Evolutionary conservation across 2,113 vertebrate species (phyloP).

Genomic region (Carlito syrichta): DNA sequence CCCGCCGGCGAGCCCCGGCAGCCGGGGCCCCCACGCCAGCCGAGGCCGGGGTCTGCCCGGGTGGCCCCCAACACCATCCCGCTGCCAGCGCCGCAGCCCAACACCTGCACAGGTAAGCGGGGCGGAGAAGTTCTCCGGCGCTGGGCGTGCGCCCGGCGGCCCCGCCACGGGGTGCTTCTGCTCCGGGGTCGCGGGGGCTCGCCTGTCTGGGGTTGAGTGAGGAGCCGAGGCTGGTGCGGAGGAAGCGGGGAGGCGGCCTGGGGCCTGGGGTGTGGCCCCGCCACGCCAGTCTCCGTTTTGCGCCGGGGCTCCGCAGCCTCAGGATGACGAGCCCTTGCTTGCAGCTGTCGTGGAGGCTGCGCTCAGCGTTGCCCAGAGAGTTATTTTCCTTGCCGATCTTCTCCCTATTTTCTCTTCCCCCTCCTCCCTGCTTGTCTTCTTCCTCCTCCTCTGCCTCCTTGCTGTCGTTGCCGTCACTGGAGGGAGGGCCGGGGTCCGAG

Average conservation of each 20-base stretch:
- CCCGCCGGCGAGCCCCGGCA: too few relatives aligned
- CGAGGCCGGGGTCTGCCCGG: neutral
- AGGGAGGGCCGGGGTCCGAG: neutral
- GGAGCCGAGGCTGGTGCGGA: neutral
- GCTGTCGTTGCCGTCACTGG: neutral
- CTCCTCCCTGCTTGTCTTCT: neutral
- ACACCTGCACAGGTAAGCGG: slow-evolving; percentile 68
- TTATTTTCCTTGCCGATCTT: neutral
- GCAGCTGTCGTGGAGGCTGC: rapidly evolving
- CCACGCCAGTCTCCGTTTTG: neutral
- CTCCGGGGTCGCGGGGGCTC: neutral
- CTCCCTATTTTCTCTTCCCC: neutral
- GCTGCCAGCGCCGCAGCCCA: slow-evolving; percentile 25
- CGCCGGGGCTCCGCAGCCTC: neutral
- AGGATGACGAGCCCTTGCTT: neutral
- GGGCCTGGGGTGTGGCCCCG: neutral
- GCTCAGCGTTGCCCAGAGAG: rapidly evolving
- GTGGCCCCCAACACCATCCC: slow-evolving; percentile 51
- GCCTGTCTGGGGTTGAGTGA: neutral
- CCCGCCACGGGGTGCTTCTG: neutral
- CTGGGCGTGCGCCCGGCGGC: neutral
- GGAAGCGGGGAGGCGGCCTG: neutral
- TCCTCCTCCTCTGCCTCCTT: neutral
- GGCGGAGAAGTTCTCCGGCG: neutral
- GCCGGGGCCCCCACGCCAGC: slow-evolving; percentile 26